Base-by-base conservation (phyloP, 2,888 invertebrate genomes). In the Apodemia hepburni region DNA sequence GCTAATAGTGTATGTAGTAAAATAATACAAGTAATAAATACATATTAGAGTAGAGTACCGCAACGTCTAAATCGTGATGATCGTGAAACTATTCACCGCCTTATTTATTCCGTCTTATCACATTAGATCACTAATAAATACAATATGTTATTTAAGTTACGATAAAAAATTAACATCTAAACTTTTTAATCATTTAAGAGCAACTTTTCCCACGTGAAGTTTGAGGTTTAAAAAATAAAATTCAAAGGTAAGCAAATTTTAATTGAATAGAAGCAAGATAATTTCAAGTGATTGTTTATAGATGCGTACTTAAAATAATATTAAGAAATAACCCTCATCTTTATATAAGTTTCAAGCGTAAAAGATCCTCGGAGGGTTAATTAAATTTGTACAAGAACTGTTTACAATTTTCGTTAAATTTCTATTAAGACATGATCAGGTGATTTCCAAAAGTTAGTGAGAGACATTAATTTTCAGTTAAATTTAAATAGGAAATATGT, bases 331-430 rank as follows among this genome's bases (percentile, higher is more conserved):
- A 58, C 18, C 57, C 42, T 42, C 15, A 35, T 47, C 22, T n/a
- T 42, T 27, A n/a, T 49, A 27, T 22, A 22, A 15, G 11, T 47
- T 49, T 33, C 33, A 42, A 27, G 12, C 29, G 49, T 17, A 47
- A 18, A 61, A 49, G 58, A 33, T 15, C 42, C 6, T 18, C 18
- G 15, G 49, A 49, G 18, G 35, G 54, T 42, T 29, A 60, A 29
- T 60, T 59, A 47, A 62, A 57, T 27, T 58, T 45, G 9, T 33
- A 38, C 29, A 51, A 54, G 57, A 58, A 35, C 60, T 60, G 47
- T 59, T 59, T 49, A 27, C 27, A 49, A 62, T 58, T 62, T 62
- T 58, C 47, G 58, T 62, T 33, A 59, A 62, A 62, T 35, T 59
- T 59, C n/a, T 58, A 59, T 57, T 57, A 61, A 27, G 57, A 58